Percentiles rank a stretch among this genome's conserved stretches.
Conservation (phyloP, 2,888 invertebrate species). For the Digitonthophagus gazella region DNA sequence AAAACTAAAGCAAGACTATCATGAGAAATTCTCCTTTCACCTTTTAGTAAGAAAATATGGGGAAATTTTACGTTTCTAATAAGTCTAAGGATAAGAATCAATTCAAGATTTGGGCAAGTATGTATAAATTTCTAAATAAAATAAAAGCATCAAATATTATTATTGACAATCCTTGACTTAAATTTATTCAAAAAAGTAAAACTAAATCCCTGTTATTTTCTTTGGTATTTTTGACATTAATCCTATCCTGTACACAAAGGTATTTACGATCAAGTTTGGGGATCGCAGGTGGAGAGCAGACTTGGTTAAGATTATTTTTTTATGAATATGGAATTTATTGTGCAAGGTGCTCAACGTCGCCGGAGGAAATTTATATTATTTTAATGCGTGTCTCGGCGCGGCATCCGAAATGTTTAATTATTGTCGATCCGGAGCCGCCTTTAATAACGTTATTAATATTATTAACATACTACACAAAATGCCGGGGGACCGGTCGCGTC, state of each 20-base stretch:
- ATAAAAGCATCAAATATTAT: too few species aligned
- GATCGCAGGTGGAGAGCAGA: constrained; percentile 40
- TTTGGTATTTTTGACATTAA: too few species aligned
- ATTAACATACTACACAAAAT: constrained; percentile 20
- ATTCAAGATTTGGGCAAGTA: too few species aligned
- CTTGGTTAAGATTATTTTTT: constrained; percentile 38
- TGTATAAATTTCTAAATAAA: background rate
- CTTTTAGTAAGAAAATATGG: too few species aligned
- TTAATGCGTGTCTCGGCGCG: constrained; percentile 17
- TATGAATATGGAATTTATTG: constrained; percentile 34
- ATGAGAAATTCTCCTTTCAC: too few species aligned
- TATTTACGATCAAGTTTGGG: constrained; percentile 39
- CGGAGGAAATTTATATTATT: constrained; percentile 28
- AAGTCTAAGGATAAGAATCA: too few species aligned
- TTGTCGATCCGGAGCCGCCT: background rate
- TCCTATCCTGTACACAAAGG: too few species aligned
- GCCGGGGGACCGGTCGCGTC: constrained; percentile 14
- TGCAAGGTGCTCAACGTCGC: constrained; percentile 32
- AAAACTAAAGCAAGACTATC: too few species aligned
- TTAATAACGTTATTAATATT: constrained; percentile 21
- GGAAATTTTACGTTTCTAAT: too few species aligned
- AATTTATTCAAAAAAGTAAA: too few species aligned
- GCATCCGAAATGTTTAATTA: constrained; percentile 7
- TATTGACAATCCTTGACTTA: too few species aligned
- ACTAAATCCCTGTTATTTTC: too few species aligned